Conservation (phyloP, 2,888 invertebrate species). For the Noctua janthina region DNA sequence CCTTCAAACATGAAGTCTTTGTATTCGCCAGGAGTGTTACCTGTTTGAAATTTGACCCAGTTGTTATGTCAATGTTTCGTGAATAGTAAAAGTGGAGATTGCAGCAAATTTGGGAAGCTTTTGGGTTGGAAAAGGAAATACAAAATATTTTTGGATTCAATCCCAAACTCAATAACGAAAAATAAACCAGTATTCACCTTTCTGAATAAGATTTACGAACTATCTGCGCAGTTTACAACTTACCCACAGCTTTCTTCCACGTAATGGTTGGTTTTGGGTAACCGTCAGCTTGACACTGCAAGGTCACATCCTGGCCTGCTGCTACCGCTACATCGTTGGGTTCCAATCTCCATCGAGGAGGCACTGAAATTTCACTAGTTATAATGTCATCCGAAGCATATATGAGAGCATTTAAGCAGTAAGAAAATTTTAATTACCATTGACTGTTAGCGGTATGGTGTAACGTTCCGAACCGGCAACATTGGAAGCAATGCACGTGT, state of each 20-base stretch:
- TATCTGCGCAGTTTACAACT: constrained; percentile 68
- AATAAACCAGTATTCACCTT: constrained; percentile 1
- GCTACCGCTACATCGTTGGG: constrained; percentile 95
- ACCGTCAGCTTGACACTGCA: constrained; percentile 97
- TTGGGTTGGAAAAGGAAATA: constrained; percentile 1
- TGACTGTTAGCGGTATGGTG: constrained; percentile 95
- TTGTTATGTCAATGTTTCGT: constrained; percentile 66
- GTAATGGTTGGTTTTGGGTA: constrained; percentile 97
- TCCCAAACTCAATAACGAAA: background rate
- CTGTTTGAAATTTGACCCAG: constrained; percentile 79
- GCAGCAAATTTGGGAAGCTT: constrained; percentile 6
- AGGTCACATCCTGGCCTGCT: constrained; percentile 94
- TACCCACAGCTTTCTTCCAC: constrained; percentile 97
- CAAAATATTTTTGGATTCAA: constrained; percentile 2
- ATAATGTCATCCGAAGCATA: background rate
- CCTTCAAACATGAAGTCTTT: constrained; percentile 95
- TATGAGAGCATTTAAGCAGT: background rate
- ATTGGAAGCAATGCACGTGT: constrained; percentile 97
- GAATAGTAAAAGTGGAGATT: constrained; percentile 22
- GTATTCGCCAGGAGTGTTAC: constrained; percentile 93
- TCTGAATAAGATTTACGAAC: constrained; percentile 2
- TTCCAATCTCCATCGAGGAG: constrained; percentile 97
- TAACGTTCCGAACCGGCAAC: constrained; percentile 95
- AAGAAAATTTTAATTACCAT: constrained; percentile 89
- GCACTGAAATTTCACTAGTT: constrained; percentile 89